phyloP scores from a whole-genome alignment of 2,888 invertebrate species.

The Athetis lepigone region DNA sequence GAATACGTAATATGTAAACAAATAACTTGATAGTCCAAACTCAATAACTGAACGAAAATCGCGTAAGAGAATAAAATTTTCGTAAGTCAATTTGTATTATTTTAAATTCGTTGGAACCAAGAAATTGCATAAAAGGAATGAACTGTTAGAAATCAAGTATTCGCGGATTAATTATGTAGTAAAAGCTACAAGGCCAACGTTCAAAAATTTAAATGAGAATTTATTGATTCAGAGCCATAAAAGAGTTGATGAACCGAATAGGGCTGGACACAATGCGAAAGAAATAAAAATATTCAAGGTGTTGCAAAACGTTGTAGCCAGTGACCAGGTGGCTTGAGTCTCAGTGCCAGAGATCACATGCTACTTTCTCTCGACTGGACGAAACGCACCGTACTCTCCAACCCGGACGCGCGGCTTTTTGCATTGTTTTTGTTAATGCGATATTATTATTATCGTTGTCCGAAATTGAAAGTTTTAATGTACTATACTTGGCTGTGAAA shows the following conservation, averaged over 20 bases:
- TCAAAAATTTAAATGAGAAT: conserved; percentile 69
- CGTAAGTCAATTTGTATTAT: conserved; percentile 26
- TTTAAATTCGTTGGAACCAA: conserved; percentile 12
- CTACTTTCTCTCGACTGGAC: conserved; percentile 82
- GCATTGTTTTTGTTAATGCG: conserved; percentile 86
- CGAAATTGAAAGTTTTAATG: conserved; percentile 85
- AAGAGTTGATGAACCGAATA: conserved; percentile 61
- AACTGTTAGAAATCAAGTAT: conserved; percentile 27
- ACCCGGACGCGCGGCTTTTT: conserved; percentile 82
- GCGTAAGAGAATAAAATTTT: conserved; percentile 24
- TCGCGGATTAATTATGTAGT: conserved; percentile 54
- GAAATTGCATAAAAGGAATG: conserved; percentile 14
- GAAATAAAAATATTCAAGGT: conserved; percentile 76
- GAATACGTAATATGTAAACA: conserved; percentile 44
- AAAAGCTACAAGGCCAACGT: conserved; percentile 67
- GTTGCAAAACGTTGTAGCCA: conserved; percentile 74
- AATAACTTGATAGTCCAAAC: conserved; percentile 26
- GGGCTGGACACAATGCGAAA: conserved; percentile 63
- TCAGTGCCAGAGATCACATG: conserved; percentile 77
- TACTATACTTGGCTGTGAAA: conserved; percentile 77
- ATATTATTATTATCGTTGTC: conserved; percentile 80
- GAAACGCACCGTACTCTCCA: conserved; percentile 74
- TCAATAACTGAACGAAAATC: conserved; percentile 20
- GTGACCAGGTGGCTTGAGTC: conserved; percentile 59
- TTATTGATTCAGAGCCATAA: conserved; percentile 62